Percentiles rank a stretch among this genome's conserved stretches.
These are phyloP conservation scores for Elmis aenea DNA, from an alignment of 2,888 invertebrate species.

Conservation along the genomic window DNA sequence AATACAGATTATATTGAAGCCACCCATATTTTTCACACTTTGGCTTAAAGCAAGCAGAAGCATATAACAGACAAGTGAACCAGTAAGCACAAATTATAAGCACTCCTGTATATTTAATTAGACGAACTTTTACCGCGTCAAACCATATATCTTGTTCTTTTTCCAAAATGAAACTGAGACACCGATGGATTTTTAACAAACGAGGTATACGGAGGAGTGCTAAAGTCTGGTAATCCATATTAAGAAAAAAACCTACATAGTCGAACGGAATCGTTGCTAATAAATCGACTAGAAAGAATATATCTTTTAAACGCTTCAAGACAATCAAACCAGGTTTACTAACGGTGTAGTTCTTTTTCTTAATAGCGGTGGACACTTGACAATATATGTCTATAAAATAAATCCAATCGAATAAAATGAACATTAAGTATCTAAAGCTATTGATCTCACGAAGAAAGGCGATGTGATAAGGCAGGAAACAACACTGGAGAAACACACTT, in stretches of 20 bases:
- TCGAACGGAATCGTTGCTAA: slow-evolving; percentile 6
- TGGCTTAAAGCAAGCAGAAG: slow-evolving; percentile 11
- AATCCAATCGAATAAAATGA: slow-evolving; percentile 6
- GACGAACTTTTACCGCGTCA: slow-evolving; percentile 8
- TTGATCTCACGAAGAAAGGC: slow-evolving; percentile 10
- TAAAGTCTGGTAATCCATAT: not conserved
- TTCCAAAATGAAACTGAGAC: slow-evolving; percentile 12
- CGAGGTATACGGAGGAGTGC: slow-evolving; percentile 7
- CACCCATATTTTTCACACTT: slow-evolving; percentile 14
- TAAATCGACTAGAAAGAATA: slow-evolving; percentile 8
- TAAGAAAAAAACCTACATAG: not conserved
- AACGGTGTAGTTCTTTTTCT: not conserved
- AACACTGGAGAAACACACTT: slow-evolving; percentile 8
- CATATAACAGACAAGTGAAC: slow-evolving; percentile 14
- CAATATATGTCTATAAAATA: slow-evolving; percentile 10
- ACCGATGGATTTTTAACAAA: slow-evolving; percentile 17
- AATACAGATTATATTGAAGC: slow-evolving; percentile 6
- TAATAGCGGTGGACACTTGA: slow-evolving; percentile 9
- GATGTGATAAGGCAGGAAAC: slow-evolving; percentile 11
- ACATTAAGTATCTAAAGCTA: not conserved
- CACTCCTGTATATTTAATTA: slow-evolving; percentile 15
- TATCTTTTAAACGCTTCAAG: slow-evolving; percentile 2
- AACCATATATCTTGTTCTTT: slow-evolving; percentile 15
- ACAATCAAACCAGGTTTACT: slow-evolving; percentile 5
- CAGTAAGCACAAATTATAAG: slow-evolving; percentile 11